Conservation (phyloP, 2,113 vertebrate species). For the Labeo catla region DNA sequence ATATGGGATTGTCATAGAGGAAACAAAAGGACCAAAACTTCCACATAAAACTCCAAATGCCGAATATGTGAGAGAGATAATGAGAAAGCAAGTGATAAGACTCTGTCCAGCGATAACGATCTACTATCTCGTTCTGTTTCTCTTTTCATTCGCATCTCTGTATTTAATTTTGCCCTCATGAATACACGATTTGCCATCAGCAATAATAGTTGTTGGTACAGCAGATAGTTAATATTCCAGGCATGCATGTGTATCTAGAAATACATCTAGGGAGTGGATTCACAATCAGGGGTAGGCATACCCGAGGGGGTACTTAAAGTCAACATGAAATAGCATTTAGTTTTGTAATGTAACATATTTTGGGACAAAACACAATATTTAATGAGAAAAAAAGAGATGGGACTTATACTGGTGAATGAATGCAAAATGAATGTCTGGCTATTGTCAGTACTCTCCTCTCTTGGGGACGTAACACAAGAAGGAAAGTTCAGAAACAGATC, state of each 20-base stretch:
- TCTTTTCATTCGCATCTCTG: neutral
- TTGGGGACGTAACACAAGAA: neutral
- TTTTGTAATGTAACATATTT: slow-evolving; percentile 1
- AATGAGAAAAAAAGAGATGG: neutral
- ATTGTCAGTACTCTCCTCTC: neutral
- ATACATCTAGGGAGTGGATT: neutral
- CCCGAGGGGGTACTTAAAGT: neutral
- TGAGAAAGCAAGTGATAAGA: neutral
- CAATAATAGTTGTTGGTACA: slow-evolving; percentile 16
- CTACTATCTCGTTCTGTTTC: neutral
- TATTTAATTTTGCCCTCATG: slow-evolving; percentile 13
- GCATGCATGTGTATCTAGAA: neutral
- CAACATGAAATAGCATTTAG: neutral
- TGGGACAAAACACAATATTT: neutral
- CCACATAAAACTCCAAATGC: neutral
- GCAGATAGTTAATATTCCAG: neutral
- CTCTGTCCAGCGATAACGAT: neutral
- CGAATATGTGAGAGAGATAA: neutral
- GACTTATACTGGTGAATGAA: too few species aligned
- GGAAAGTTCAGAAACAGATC: neutral
- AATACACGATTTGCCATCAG: slow-evolving; percentile 16
- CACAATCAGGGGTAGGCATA: neutral
- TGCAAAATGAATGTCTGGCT: neutral
- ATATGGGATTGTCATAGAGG: neutral
- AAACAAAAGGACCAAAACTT: neutral